Evolutionary conservation across 2,888 invertebrate species (phyloP), one percentile per base, ranked within the genome.

Genomic region (Masnerella sp.): DNA sequence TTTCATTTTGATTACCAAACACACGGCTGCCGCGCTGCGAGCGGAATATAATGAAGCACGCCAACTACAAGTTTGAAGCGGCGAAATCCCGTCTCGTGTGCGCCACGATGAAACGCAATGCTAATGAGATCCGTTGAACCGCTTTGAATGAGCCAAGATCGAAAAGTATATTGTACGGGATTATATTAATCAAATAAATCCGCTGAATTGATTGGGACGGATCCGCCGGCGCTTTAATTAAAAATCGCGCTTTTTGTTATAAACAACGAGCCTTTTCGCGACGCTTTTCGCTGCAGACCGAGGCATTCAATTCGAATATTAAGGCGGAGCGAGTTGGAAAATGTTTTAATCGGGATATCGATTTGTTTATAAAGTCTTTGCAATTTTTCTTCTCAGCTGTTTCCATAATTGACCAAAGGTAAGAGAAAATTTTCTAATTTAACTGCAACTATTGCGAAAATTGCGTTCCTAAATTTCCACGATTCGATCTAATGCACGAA

Each of bases 1-100:
- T 74, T 74, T 74, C 62, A 59, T 74, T 74, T 74, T 69, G 74
- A 74, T 74, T 74, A 59, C 68, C 64, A 74, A 74, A 49, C 47
- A 54, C 64, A 45, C 52, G 22, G 42, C 58, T 51, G 45, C 7
- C 12, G 40, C 38, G 47, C 36, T 54, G 51, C 64, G 59, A 69
- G 59, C 49, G 43, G 68, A 69, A 69, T 74, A 74, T 74, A 74
- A 74, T 74, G 73, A 74, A 74, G 58, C 59, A 40, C 56, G 56
- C 54, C 40, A 47, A 51, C 58, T 61, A 47, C 64, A 68, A 62
- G 20, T 68, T 68, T 43, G 54, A 52, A 62, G 49, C 61, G 20
- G 20, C 28, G 20, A 32, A 64, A 73, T 68, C 64, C 52, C 62
- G 56, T 47, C 59, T 38, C 40, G 49, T 51, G 56, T 51, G 58